Conservation (phyloP, 2,888 invertebrate genomes). For the Argyresthia albistria region DNA sequence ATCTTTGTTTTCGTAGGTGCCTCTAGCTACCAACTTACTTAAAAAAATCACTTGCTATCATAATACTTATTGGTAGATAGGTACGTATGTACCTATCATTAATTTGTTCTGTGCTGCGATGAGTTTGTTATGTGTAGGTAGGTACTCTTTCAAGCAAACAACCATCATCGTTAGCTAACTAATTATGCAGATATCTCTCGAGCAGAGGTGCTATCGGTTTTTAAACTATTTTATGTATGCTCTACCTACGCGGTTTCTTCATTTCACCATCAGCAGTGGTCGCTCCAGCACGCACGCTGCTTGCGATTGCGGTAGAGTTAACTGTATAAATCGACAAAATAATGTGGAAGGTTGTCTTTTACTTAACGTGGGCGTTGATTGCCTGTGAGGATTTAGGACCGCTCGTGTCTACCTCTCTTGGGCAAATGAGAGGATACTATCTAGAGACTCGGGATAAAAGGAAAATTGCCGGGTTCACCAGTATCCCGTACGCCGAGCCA, state of each 20-base stretch:
- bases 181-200: too few species aligned
- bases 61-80: too few species aligned
- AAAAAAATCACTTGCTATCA: too few species aligned
- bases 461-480: constrained; percentile 73
- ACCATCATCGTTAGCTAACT: too few species aligned
- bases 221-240: background rate
- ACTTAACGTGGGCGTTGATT: constrained; percentile 1
- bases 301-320: background rate
- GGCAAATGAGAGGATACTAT: constrained; percentile 67
- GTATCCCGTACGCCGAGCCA: constrained; percentile 76
- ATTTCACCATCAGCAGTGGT: background rate
- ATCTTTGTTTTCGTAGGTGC: too few species aligned
- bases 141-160: too few species aligned
- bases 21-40: too few species aligned
- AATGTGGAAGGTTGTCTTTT: background rate
- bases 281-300: background rate
- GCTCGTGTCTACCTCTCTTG: constrained; percentile 47
- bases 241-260: background rate
- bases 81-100: too few species aligned
- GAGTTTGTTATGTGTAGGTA: too few species aligned
- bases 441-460: constrained; percentile 70
- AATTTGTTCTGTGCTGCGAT: too few species aligned
- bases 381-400: constrained; percentile 24
- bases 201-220: background rate
- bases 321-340: background rate